Percentiles rank a stretch among this genome's conserved stretches.
phyloP scores from a whole-genome alignment of 2,113 vertebrate species.

The Cheirogaleus medius region DNA sequence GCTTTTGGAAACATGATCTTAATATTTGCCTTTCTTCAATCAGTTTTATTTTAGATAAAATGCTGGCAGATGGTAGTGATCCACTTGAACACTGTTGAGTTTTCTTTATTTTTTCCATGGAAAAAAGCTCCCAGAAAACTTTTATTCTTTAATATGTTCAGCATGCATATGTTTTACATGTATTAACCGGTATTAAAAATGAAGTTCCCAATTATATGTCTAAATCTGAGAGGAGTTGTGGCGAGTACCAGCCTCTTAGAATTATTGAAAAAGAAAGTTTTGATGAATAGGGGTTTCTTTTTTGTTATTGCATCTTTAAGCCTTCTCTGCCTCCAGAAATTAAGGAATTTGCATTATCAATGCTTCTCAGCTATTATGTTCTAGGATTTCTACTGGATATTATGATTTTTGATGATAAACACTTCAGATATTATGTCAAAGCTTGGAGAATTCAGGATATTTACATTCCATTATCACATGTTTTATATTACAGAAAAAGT shows the following conservation, averaged over 20 bases:
- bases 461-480: slow-evolving; percentile 17
- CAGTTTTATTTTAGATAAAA: slow-evolving; percentile 85
- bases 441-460: not conserved
- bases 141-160: slow-evolving; percentile 78
- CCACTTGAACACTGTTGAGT: slow-evolving; percentile 82
- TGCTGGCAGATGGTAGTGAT: slow-evolving; percentile 85
- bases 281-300: slow-evolving; percentile 45
- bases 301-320: not conserved
- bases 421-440: not conserved
- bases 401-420: slow-evolving; percentile 25
- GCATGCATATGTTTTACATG: not conserved
- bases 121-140: slow-evolving; percentile 82
- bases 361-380: not conserved
- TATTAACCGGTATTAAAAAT: slow-evolving; percentile 76
- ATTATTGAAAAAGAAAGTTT: slow-evolving; percentile 55
- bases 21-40: slow-evolving; percentile 81
- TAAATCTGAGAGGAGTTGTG: slow-evolving; percentile 58
- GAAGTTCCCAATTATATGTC: slow-evolving; percentile 57
- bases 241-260: slow-evolving; percentile 45
- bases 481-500: slow-evolving; percentile 35
- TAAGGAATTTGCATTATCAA: not conserved
- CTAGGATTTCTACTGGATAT: not conserved
- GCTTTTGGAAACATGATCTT: slow-evolving; percentile 79
- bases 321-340: not conserved
- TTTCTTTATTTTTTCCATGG: slow-evolving; percentile 81